Base-by-base conservation (phyloP, 2,888 invertebrate species). In the Erebia epiphron region DNA sequence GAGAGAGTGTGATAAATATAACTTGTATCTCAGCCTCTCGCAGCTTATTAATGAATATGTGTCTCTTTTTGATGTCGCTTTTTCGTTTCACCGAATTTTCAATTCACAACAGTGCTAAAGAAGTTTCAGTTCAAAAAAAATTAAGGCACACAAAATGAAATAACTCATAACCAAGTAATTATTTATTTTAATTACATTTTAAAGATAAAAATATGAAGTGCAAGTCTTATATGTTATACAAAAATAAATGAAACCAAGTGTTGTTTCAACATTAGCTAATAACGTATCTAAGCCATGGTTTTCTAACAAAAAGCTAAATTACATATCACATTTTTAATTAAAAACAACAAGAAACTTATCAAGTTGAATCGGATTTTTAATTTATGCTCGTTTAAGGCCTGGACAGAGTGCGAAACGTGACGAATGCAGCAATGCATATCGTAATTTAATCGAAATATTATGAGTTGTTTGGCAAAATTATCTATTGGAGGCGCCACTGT, bases 301-400 rank as follows among this genome's bases (percentile, higher is more conserved):
- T 79, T 83, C 84, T 85, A 90, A 88, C 84, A 80, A 82, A 79
- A 85, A 87, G 83, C 84, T 85, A 87, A 86, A 86, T 83, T 83
- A 86, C 84, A 86, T 88, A 92, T 92, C 92, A 92, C 91, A 92
- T 81, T 89, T 89, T 88, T 84, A 89, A 89, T 87, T 88, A 89
- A 92, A 91, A 85, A 88, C 87, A 89, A 90, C 83, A 87, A 86
- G 82, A 82, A 82, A 67, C 68, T 66, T 41, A 72, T 64, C 61
- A 72, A 60, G 46, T 70, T 65, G 67, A 70, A 67, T 72, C 62
- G 26, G 66, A 72, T 60, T 68, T 61, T 70, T 26, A 63, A 62
- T 67, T 67, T 79, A 75, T 82, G 82, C 57, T 57, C 7, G 35
- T 81, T 81, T 83, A 82, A 82, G 71, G 80, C 79, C 85, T 54